These are phyloP conservation scores for Catagonus wagneri DNA, from an alignment of 2,113 vertebrate species.

Conservation along the genomic window DNA sequence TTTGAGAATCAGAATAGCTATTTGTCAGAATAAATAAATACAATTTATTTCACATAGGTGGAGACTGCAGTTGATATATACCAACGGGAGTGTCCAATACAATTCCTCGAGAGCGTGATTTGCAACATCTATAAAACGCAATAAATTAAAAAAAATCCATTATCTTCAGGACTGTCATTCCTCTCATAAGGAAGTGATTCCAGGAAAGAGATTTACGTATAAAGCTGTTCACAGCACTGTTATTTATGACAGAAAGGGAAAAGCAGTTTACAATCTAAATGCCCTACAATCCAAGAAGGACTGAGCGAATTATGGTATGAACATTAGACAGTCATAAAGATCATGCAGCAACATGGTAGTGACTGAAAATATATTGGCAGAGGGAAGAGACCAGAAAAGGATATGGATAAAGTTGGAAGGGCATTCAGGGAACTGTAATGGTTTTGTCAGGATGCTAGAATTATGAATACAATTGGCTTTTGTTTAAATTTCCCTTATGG, in stretches of 20 bases:
- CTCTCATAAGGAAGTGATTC: neutral
- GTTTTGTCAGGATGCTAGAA: slow-evolving; percentile 7
- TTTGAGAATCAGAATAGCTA: neutral
- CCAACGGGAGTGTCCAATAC: neutral
- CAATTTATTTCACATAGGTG: slow-evolving; percentile 34
- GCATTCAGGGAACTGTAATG: neutral
- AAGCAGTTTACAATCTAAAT: neutral
- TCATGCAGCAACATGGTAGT: neutral
- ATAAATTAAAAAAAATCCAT: neutral
- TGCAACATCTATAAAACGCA: neutral
- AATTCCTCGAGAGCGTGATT: neutral
- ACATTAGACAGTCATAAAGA: neutral
- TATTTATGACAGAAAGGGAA: neutral
- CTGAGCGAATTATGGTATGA: neutral
- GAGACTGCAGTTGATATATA: neutral
- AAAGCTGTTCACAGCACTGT: slow-evolving; percentile 12
- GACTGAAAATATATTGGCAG: neutral
- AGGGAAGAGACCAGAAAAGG: neutral
- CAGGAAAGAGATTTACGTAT: neutral
- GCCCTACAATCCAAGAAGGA: neutral
- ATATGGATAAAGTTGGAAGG: neutral
- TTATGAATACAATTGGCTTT: neutral
- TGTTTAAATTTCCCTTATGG: slow-evolving; percentile 42
- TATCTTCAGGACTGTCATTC: neutral
- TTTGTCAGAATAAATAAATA: slow-evolving; percentile 49